phyloP scores from a whole-genome alignment of 2,888 invertebrate species.

The Cantharis rufa region DNA sequence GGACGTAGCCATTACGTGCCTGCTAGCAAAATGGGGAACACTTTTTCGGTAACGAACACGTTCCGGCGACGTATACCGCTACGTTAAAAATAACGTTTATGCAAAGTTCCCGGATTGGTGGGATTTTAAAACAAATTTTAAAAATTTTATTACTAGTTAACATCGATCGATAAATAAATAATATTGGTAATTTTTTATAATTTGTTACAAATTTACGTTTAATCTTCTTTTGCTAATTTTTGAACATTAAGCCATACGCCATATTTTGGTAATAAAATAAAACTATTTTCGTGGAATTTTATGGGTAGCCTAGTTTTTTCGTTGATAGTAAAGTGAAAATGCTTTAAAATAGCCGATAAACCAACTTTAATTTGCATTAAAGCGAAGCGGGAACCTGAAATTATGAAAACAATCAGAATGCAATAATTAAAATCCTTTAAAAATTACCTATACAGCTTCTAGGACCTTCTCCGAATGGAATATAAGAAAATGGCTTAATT shows the following conservation, averaged over 20 bases:
- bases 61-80: too few relatives aligned
- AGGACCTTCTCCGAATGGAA: not conserved
- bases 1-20: too few relatives aligned
- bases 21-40: too few relatives aligned
- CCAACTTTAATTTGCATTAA: not conserved
- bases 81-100: too few relatives aligned
- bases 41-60: too few relatives aligned
- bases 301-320: not conserved
- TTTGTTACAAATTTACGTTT: too few relatives aligned
- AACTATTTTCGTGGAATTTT: not conserved
- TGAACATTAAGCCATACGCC: not conserved
- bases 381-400: not conserved
- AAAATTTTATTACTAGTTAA: too few relatives aligned
- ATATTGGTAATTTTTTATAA: too few relatives aligned
- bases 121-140: too few relatives aligned
- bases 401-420: not conserved
- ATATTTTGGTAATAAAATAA: not conserved
- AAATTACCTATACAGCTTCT: not conserved
- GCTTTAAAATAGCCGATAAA: not conserved
- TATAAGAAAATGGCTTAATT: not conserved
- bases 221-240: not conserved
- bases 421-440: not conserved
- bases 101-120: too few relatives aligned
- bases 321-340: not conserved
- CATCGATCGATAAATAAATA: too few relatives aligned